Percentiles rank a stretch among this genome's conserved stretches.
These are phyloP conservation scores for Diorhabda elongata DNA, from an alignment of 1,140 invertebrate species.

Conservation along the genomic window DNA sequence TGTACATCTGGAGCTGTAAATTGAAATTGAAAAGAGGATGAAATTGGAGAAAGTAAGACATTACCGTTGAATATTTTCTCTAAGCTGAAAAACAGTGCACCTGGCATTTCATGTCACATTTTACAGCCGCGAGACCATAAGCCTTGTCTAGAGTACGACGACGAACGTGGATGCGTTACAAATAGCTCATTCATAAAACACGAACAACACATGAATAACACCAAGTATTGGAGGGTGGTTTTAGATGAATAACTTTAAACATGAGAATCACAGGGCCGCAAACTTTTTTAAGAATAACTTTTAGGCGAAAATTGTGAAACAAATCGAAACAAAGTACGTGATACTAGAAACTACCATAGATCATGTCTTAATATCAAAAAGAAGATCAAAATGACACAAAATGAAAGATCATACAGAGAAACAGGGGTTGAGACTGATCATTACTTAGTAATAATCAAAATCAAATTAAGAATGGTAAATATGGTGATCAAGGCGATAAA, in stretches of 20 bases:
- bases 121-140: slow-evolving; percentile 45
- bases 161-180: slow-evolving; percentile 44
- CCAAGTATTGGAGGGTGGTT: slow-evolving; percentile 30
- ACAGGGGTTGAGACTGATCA: too few relatives aligned
- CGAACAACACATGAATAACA: slow-evolving; percentile 49
- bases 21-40: slow-evolving; percentile 6
- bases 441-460: too few relatives aligned
- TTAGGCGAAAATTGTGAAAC: too few relatives aligned
- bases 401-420: too few relatives aligned
- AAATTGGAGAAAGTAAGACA: slow-evolving; percentile 14
- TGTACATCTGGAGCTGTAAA: slow-evolving; percentile 2
- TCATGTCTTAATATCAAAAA: too few relatives aligned
- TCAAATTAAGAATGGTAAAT: too few relatives aligned
- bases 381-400: too few relatives aligned
- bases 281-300: too few relatives aligned
- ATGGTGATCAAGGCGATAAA: too few relatives aligned
- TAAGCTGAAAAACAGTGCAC: slow-evolving; percentile 25
- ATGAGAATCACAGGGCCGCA: too few relatives aligned
- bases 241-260: slow-evolving; percentile 28
- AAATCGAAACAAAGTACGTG: too few relatives aligned
- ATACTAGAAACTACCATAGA: too few relatives aligned
- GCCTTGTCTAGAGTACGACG: slow-evolving; percentile 40
- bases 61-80: slow-evolving; percentile 2
- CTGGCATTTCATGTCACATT: slow-evolving; percentile 34
- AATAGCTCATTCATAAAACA: slow-evolving; percentile 48